These are phyloP conservation scores for Charadrius vociferus DNA, from an alignment of 2,113 vertebrate genomes.

Conservation along the genomic window DNA sequence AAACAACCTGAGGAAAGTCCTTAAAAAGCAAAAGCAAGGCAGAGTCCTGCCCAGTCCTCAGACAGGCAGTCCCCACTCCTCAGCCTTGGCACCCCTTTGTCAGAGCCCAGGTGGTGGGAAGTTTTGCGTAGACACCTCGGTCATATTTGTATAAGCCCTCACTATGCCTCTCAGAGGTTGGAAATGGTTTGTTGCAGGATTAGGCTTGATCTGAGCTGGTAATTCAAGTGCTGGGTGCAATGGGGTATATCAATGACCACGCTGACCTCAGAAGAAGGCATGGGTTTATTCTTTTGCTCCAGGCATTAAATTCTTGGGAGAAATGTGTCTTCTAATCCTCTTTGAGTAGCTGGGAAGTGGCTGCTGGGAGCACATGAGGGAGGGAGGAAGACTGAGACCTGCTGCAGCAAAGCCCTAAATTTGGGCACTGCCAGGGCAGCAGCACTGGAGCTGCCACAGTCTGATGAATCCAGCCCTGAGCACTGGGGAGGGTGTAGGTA, in stretches of 20 bases:
- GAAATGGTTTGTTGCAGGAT: not conserved
- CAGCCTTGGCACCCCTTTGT: not conserved
- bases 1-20: not conserved
- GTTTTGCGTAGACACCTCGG: not conserved
- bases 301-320: not conserved
- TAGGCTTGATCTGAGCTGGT: not conserved
- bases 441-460: not conserved
- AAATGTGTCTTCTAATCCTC: not conserved
- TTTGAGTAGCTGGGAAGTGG: not conserved
- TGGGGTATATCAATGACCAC: accelerated
- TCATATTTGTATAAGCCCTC: not conserved
- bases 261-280: not conserved
- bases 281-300: not conserved
- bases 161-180: accelerated
- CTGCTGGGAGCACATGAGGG: accelerated
- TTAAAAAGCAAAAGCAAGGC: not conserved
- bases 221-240: not conserved
- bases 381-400: not conserved
- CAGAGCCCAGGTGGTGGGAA: not conserved
- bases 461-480: too few relatives aligned
- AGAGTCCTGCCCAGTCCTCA: not conserved
- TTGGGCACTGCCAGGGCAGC: too few relatives aligned
- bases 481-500: too few relatives aligned
- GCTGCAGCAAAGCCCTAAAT: not conserved
- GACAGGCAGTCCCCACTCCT: not conserved